Evolutionary conservation across 2,797 vertebrate species (phyloP).

Genomic region (Periophthalmus magnuspinnatus): DNA sequence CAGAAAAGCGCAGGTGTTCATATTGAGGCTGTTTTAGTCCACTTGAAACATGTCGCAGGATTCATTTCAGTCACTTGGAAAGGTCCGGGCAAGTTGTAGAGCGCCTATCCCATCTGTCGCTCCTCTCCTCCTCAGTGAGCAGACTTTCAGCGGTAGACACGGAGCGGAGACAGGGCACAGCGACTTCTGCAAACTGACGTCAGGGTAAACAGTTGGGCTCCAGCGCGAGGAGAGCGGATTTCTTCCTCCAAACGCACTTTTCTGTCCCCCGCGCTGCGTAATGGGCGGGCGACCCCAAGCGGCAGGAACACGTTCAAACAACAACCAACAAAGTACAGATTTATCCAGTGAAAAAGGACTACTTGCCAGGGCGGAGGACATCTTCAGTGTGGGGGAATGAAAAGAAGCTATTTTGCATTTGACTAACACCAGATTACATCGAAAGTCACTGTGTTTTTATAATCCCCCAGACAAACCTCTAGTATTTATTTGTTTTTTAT

Average conservation of each 20-base stretch:
- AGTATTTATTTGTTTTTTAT: neutral
- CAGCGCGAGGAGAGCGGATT: constrained; percentile 52
- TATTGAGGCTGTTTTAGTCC: constrained; percentile 73
- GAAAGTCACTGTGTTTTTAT: neutral
- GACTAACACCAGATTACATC: neutral
- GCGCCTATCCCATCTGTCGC: constrained; percentile 65
- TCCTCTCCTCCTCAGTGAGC: constrained; percentile 58
- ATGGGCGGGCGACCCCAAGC: constrained; percentile 74
- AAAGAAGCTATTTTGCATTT: neutral
- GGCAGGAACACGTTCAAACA: constrained; percentile 35
- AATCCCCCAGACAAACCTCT: neutral
- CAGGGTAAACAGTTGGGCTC: constrained; percentile 78
- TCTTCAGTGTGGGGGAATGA: neutral
- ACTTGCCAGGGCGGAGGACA: neutral
- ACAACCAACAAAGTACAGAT: constrained; percentile 11
- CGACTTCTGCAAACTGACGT: constrained; percentile 81
- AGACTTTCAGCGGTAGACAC: constrained; percentile 65
- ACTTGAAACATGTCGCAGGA: constrained; percentile 66
- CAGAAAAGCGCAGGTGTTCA: constrained; percentile 83
- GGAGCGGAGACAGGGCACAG: constrained; percentile 64
- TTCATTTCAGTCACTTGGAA: constrained; percentile 69
- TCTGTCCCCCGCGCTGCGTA: constrained; percentile 44
- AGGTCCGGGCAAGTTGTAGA: constrained; percentile 52
- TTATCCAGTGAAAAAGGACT: neutral
- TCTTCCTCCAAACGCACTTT: constrained; percentile 69